Conservation (phyloP, 2,113 vertebrate genomes). For the Oryzias celebensis region DNA sequence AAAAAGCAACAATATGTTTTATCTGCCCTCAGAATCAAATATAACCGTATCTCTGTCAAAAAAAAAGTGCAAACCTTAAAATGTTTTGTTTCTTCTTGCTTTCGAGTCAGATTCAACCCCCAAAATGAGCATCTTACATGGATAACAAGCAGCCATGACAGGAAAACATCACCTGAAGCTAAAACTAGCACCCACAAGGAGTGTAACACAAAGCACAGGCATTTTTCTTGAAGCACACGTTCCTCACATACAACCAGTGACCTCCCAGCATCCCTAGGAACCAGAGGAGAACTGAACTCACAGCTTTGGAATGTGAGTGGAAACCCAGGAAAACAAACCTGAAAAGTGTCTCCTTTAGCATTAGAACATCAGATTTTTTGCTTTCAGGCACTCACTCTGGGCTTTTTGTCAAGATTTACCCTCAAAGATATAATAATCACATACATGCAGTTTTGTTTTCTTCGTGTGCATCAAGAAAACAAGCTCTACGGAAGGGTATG, state of each 20-base stretch:
- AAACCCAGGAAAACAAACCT: constrained; percentile 66
- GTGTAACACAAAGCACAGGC: constrained; percentile 4
- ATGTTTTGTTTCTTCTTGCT: too few relatives aligned
- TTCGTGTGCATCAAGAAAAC: not conserved
- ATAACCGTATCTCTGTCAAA: too few relatives aligned
- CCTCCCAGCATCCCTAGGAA: constrained; percentile 68
- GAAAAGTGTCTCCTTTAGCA: constrained; percentile 36
- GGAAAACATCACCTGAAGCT: constrained; percentile 6
- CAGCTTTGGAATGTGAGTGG: constrained; percentile 72
- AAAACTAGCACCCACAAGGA: constrained; percentile 1
- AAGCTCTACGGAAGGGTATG: too few relatives aligned
- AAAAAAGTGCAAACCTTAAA: too few relatives aligned
- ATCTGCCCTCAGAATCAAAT: too few relatives aligned
- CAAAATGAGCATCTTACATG: not conserved
- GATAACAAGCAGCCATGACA: not conserved
- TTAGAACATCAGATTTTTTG: constrained; percentile 10
- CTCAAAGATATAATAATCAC: not conserved
- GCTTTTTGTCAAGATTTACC: not conserved
- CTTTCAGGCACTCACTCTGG: not conserved
- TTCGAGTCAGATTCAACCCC: too few relatives aligned
- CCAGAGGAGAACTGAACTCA: constrained; percentile 72
- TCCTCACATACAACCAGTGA: constrained; percentile 43
- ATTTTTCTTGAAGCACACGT: constrained; percentile 45
- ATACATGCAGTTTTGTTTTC: not conserved
- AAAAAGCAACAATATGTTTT: too few relatives aligned